Conservation (phyloP, 2,888 invertebrate species). For the Cephus runcator region DNA sequence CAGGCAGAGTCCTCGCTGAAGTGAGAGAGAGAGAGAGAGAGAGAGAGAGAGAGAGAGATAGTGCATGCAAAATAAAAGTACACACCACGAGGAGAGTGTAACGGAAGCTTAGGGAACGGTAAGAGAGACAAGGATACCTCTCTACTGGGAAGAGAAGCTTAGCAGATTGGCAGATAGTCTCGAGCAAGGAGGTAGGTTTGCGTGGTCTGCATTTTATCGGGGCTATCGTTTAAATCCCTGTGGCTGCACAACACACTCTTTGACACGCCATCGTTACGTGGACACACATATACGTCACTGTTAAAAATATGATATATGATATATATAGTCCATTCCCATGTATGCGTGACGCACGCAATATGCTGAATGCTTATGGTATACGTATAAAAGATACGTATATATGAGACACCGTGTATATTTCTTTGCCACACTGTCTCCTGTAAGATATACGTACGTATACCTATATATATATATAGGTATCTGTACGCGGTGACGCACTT, state of each 20-base stretch:
- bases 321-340: neutral
- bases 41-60: neutral
- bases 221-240: constrained; percentile 44
- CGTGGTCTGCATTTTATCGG: constrained; percentile 48
- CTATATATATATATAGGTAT: neutral
- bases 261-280: constrained; percentile 15
- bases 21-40: neutral
- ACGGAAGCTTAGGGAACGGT: neutral
- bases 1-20: neutral
- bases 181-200: constrained; percentile 31
- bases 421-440: neutral
- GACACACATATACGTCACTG: neutral
- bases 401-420: neutral
- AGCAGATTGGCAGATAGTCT: constrained; percentile 46
- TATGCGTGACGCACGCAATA: neutral
- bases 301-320: neutral
- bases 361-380: neutral
- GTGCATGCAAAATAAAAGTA: constrained; percentile 5
- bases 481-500: neutral
- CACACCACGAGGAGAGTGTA: constrained; percentile 14
- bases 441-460: neutral
- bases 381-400: neutral
- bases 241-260: constrained; percentile 20
- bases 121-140: constrained; percentile 11
- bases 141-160: constrained; percentile 29